phyloP scores from a whole-genome alignment of 2,113 vertebrate species.

The Garra rufa region DNA sequence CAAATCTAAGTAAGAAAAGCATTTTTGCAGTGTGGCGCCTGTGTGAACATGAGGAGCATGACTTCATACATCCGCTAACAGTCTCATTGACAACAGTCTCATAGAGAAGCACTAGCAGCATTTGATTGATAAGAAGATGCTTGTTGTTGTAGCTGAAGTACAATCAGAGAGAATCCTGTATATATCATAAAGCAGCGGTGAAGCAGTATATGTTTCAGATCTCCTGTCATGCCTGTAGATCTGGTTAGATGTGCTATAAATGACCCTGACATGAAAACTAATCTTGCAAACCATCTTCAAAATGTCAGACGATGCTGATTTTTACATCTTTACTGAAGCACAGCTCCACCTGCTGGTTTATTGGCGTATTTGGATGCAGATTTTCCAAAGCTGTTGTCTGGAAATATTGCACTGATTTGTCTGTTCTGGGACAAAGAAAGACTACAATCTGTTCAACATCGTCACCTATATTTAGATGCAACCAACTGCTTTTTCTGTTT shows the following conservation, averaged over 20 bases:
- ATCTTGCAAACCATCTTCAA: neutral
- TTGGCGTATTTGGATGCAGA: neutral
- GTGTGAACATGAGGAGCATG: neutral
- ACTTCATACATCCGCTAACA: neutral
- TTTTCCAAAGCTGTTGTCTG: neutral
- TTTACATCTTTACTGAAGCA: slow-evolving; percentile 7
- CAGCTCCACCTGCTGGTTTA: neutral
- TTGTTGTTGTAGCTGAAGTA: neutral
- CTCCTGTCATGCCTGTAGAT: neutral
- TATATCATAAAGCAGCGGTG: neutral
- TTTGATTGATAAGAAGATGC: neutral
- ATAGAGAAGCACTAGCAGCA: neutral
- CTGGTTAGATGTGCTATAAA: neutral
- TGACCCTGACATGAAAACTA: neutral
- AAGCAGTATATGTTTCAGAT: neutral
- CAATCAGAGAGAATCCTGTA: neutral
- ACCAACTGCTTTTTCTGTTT: neutral
- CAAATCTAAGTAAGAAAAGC: too few relatives aligned
- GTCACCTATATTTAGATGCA: neutral
- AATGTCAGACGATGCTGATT: neutral
- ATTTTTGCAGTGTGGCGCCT: too few relatives aligned
- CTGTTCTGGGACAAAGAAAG: neutral
- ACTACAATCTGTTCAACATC: neutral
- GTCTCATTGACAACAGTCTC: neutral
- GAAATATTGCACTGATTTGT: neutral